A percentile compares a stretch with the other conserved stretches of the same genome.
phyloP scores from a whole-genome alignment of 2,888 invertebrate species.

The Ormyrus thymus region DNA sequence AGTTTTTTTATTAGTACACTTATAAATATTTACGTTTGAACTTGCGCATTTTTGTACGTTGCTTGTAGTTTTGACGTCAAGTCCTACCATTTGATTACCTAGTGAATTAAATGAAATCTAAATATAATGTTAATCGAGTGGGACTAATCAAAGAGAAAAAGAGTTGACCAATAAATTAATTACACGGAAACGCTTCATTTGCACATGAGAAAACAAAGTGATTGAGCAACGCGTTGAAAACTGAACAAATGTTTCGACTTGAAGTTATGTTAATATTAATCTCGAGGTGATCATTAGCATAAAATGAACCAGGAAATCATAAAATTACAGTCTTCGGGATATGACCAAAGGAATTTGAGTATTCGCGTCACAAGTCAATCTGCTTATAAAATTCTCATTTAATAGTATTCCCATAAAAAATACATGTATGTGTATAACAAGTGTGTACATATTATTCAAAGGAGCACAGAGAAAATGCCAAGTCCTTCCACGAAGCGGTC shows the following conservation, averaged over 20 bases:
- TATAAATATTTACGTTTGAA: constrained; percentile 5
- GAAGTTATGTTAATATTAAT: constrained; percentile 24
- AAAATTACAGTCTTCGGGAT: constrained; percentile 7
- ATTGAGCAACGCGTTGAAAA: not conserved
- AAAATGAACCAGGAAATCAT: constrained; percentile 9
- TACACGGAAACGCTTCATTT: not conserved
- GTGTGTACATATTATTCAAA: constrained; percentile 21
- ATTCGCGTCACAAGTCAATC: not conserved
- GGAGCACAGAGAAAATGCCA: not conserved
- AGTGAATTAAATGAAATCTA: constrained; percentile 2
- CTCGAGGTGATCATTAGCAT: constrained; percentile 1
- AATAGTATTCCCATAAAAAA: constrained; percentile 42
- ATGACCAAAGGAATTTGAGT: not conserved
- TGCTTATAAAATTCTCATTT: constrained; percentile 33
- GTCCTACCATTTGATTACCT: not conserved
- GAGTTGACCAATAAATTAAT: not conserved
- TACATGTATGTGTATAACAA: constrained; percentile 26
- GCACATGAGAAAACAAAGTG: not conserved
- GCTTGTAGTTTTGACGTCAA: constrained; percentile 34
- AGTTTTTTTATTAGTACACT: too few species aligned
- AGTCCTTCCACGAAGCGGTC: constrained; percentile 9
- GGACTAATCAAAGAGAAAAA: not conserved
- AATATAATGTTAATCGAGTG: too few species aligned
- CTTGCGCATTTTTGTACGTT: constrained; percentile 23
- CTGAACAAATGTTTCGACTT: constrained; percentile 14